phyloP scores from a whole-genome alignment of 2,888 invertebrate genomes.

The Limnephilus auricula region DNA sequence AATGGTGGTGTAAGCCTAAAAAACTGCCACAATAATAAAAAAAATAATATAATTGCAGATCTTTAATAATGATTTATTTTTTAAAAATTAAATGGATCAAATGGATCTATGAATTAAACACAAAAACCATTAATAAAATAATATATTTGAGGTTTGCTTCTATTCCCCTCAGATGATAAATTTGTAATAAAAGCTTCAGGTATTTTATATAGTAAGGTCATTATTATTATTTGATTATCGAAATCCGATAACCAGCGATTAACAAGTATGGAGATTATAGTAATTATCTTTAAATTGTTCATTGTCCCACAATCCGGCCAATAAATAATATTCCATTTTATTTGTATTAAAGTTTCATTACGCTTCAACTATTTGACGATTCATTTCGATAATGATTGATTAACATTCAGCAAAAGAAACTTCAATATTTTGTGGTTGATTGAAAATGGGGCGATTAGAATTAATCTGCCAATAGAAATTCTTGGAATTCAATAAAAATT shows the following conservation, averaged over 20 bases:
- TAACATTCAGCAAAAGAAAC: not conserved
- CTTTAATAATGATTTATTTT: too few relatives aligned
- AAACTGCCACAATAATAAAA: too few relatives aligned
- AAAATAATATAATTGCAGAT: too few relatives aligned
- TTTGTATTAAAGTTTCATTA: not conserved
- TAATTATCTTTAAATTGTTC: not conserved
- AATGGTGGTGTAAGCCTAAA: too few relatives aligned
- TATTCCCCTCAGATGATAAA: too few relatives aligned
- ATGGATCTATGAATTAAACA: too few relatives aligned
- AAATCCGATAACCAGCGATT: not conserved
- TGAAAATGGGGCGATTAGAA: not conserved
- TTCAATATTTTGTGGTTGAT: not conserved
- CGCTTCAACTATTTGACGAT: not conserved
- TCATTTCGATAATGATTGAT: not conserved
- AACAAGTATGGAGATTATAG: not conserved
- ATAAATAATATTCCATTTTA: not conserved
- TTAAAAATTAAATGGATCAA: too few relatives aligned
- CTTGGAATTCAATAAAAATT: not conserved
- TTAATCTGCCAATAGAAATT: not conserved
- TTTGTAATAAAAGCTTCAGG: not conserved
- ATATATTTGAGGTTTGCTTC: too few relatives aligned
- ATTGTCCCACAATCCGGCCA: not conserved
- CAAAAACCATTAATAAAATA: too few relatives aligned
- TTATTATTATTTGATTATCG: not conserved
- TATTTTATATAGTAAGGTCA: not conserved